phyloP scores from a whole-genome alignment of 2,888 invertebrate species.

The Brassicogethes aeneus region DNA sequence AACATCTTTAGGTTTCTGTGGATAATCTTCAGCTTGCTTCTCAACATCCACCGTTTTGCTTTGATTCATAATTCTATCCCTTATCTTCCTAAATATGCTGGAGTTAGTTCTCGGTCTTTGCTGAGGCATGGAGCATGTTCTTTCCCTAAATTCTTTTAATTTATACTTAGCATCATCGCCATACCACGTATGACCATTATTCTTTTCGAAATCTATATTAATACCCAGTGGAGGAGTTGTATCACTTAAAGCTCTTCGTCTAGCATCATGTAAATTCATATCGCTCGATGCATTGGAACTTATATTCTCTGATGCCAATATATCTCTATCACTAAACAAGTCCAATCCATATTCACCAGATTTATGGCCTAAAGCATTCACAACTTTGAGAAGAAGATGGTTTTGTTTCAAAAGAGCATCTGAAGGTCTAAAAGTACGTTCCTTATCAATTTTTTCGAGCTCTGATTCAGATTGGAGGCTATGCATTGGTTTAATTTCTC shows the following conservation, averaged over 20 bases:
- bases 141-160: constrained; percentile 42
- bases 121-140: constrained; percentile 20
- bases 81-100: too few species aligned
- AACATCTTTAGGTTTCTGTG: too few species aligned
- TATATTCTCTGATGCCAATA: constrained; percentile 58
- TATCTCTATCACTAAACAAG: constrained; percentile 65
- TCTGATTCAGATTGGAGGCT: constrained; percentile 73
- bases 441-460: constrained; percentile 63
- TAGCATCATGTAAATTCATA: too few species aligned
- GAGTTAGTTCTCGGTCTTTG: too few species aligned
- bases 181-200: constrained; percentile 57
- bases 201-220: constrained; percentile 34
- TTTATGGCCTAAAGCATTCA: constrained; percentile 61
- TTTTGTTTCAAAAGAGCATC: constrained; percentile 66
- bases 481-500: too few species aligned
- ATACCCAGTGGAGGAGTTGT: constrained; percentile 36
- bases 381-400: constrained; percentile 66
- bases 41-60: too few species aligned
- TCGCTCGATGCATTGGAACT: constrained; percentile 47
- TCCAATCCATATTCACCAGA: constrained; percentile 55
- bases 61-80: too few species aligned
- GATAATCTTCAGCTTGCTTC: too few species aligned
- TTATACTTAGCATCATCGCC: constrained; percentile 54
- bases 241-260: constrained; percentile 53
- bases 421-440: constrained; percentile 60